Base-by-base conservation (phyloP, 2,797 vertebrate species). In the Halcyon leucocephala region DNA sequence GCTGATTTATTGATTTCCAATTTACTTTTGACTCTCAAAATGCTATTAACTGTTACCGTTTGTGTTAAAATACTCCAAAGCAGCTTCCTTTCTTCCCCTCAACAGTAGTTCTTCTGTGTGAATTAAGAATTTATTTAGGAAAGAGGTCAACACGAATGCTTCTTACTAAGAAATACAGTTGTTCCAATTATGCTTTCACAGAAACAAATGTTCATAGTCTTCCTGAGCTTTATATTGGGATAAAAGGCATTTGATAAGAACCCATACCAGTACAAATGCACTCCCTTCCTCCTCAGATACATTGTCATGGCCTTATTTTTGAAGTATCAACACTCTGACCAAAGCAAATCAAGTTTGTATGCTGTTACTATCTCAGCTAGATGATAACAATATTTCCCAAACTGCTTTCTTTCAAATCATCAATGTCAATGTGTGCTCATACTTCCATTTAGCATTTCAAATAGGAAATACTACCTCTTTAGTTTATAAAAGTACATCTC, bases 111-210 rank as follows among this genome's bases (percentile, higher is more conserved):
- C 14, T 78, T 77, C 12, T 37, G 9, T 51, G 66, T 26, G 35
- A 94, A 90, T 74, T 87, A 82, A 80, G 51, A 82, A 62, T 95
- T 88, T 92, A 17, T 58, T 90, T 81, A 70, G 35, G 14, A 84
- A 69, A 65, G 7, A 66, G 7, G 69, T 14, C 11, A 13, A 51
- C 7, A n/a, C 24, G 33, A 89, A 78, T 44, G 19, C 6, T 64
- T 89, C 22, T 70, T 58, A 62, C 12, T 46, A 58, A 58, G 62
- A 94, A 92, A 62, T 57, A 11, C 9, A 24, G 13, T 62, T 79
- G 39, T 41, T 58, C 28, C 67, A 26, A 57, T 60, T 62, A 71
- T 71, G 24, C 57, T 60, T 71, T 85, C 73, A 78, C 61, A 39
- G 19, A 42, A 92, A 81, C 18, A 67, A 70, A 46, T 19, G 25